phyloP scores from a whole-genome alignment of 2,113 vertebrate genomes.

The Cacatua alba region DNA sequence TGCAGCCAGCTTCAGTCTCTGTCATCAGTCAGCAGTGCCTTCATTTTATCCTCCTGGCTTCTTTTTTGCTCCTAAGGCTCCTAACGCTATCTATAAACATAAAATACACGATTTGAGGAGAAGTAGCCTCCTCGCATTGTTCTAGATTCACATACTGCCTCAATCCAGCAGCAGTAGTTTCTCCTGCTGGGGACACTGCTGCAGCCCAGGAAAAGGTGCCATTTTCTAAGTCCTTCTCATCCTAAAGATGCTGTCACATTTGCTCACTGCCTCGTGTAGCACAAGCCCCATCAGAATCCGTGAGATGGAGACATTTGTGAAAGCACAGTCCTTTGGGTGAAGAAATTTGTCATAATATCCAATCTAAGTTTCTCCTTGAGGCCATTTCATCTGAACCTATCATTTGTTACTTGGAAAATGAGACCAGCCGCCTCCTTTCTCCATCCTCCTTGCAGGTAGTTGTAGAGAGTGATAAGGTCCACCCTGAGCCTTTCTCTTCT shows the following conservation, averaged over 20 bases:
- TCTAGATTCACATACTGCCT: background rate
- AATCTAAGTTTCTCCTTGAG: background rate
- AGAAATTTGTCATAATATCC: background rate
- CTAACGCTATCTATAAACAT: background rate
- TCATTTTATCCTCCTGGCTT: background rate
- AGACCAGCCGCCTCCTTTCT: background rate
- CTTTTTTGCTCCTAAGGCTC: background rate
- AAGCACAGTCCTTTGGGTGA: background rate
- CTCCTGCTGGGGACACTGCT: background rate
- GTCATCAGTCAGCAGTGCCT: background rate
- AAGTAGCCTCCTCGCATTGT: background rate
- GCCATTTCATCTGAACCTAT: background rate
- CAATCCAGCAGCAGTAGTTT: background rate
- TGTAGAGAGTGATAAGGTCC: background rate
- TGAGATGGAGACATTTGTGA: rapidly evolving
- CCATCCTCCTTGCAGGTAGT: background rate
- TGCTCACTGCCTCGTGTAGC: rapidly evolving
- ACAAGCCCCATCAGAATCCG: background rate
- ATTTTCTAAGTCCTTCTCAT: background rate
- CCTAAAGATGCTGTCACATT: background rate
- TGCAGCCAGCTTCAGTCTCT: background rate
- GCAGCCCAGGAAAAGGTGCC: background rate
- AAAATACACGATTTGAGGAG: background rate
- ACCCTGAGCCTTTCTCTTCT: background rate
- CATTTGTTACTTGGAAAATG: background rate